Conservation (phyloP, 2,888 invertebrate genomes). For the Hirtodrosophila cameraria region DNA sequence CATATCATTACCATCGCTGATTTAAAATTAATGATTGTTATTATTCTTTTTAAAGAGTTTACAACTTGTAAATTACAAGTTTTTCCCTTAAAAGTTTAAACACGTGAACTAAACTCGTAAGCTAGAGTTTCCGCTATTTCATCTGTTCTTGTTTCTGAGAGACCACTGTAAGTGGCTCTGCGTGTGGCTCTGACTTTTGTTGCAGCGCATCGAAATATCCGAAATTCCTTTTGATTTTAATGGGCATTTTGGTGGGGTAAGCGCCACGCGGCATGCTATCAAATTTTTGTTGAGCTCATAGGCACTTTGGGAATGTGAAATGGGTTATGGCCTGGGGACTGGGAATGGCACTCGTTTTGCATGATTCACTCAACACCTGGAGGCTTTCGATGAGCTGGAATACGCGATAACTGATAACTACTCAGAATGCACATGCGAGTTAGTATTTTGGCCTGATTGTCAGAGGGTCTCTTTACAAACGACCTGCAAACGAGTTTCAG, state of each 20-base stretch:
- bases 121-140: too few relatives aligned
- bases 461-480: background rate
- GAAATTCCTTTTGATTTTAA: slow-evolving; percentile 69
- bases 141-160: too few relatives aligned
- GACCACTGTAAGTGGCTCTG: too few relatives aligned
- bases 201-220: slow-evolving; percentile 37
- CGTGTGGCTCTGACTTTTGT: too few relatives aligned
- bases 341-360: background rate
- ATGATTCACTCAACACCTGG: slow-evolving; percentile 18
- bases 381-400: slow-evolving; percentile 39
- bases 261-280: slow-evolving; percentile 24
- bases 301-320: slow-evolving; percentile 6
- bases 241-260: slow-evolving; percentile 54
- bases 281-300: slow-evolving; percentile 44
- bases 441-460: slow-evolving; percentile 25
- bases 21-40: too few relatives aligned
- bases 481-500: background rate
- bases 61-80: too few relatives aligned
- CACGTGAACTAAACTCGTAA: too few relatives aligned
- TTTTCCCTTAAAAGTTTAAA: too few relatives aligned
- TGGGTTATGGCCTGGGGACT: too few relatives aligned
- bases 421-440: slow-evolving; percentile 31
- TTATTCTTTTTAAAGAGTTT: too few relatives aligned
- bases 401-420: slow-evolving; percentile 33
- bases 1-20: too few relatives aligned